Base-by-base conservation (phyloP, 2,888 invertebrate species). In the Xanthostigma xanthostigma region DNA sequence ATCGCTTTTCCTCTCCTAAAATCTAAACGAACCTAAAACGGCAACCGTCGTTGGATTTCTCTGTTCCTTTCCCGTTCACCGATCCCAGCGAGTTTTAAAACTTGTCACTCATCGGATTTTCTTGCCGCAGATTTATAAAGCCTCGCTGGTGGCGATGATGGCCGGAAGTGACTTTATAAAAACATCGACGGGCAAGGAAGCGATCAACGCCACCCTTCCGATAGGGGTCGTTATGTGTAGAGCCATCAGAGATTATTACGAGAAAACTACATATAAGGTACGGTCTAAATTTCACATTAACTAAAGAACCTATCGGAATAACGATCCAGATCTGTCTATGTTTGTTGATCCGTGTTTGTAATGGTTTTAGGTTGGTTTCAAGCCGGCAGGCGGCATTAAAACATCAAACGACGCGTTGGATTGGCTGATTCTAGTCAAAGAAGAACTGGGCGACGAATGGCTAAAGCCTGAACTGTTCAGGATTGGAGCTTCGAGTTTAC, bases 101-200 rank as follows among this genome's bases (percentile, higher is more conserved):
- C 17, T 17, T 13, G 14, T 27, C 8, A 2, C 8, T 4, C n/a
- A 14, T 27, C 14, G 3, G 9, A 27, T 42, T 9, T 9, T 10
- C 12, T 41, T 51, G 9, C 56, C 60, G 27, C 56, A 81, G 81
- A 74, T 97, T 2, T 93, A 94, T 65, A 85, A 81, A 63, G 84
- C 88, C 0, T 84, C 93, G 14, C 77, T 93, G 73, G 77, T 89
- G 41, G 86, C 91, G 17, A 95, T 97, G 91, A 76, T 87, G 76
- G 95, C 95, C 49, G 97, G 97, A 11, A 84, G 94, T 5, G 91
- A 98, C 69, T 98, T 98, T 62, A 96, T 98, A 52, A 98, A 98
- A 70, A 97, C 97, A 3, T 96, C 96, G 0, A 98, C 97, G 0
- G 96, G 90, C 45, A 98, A 98, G 68, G 98, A 98, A 67, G 66